phyloP scores from a whole-genome alignment of 2,113 vertebrate species.

The Phoxinus phoxinus region DNA sequence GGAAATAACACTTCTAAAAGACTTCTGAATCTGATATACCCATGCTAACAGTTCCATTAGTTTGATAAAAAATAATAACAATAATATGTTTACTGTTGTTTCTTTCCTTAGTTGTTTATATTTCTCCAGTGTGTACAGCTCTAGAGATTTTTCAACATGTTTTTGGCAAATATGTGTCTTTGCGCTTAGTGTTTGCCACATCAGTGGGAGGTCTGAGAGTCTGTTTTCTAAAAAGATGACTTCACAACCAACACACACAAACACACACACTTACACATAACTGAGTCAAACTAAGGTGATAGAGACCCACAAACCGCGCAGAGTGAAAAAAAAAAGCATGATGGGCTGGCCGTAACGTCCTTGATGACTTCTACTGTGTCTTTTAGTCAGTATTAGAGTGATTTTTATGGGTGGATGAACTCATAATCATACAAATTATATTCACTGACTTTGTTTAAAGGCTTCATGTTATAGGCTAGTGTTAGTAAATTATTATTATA shows the following conservation, averaged over 20 bases:
- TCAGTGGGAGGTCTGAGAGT: slow-evolving; percentile 37
- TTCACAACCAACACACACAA: slow-evolving; percentile 3
- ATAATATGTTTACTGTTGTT: not conserved
- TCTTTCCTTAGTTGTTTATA: slow-evolving; percentile 14
- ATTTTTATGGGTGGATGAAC: not conserved
- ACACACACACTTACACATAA: slow-evolving; percentile 6
- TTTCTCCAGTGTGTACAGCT: slow-evolving; percentile 16
- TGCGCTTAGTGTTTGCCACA: slow-evolving; percentile 3
- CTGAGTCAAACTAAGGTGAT: slow-evolving; percentile 1
- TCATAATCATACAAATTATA: not conserved
- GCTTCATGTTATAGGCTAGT: too few relatives aligned
- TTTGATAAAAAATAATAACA: not conserved
- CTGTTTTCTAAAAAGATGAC: slow-evolving; percentile 20
- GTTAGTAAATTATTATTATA: too few relatives aligned
- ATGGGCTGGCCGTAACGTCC: not conserved
- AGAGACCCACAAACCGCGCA: too few relatives aligned
- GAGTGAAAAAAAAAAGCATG: too few relatives aligned
- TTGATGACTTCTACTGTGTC: not conserved
- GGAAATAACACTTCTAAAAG: not conserved
- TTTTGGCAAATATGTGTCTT: slow-evolving; percentile 20
- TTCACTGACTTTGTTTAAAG: too few relatives aligned
- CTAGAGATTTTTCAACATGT: slow-evolving; percentile 11
- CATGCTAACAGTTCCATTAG: not conserved
- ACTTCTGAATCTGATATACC: not conserved
- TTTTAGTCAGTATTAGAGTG: not conserved